phyloP scores from a whole-genome alignment of 2,888 invertebrate genomes.

The Diplolepis rosae region DNA sequence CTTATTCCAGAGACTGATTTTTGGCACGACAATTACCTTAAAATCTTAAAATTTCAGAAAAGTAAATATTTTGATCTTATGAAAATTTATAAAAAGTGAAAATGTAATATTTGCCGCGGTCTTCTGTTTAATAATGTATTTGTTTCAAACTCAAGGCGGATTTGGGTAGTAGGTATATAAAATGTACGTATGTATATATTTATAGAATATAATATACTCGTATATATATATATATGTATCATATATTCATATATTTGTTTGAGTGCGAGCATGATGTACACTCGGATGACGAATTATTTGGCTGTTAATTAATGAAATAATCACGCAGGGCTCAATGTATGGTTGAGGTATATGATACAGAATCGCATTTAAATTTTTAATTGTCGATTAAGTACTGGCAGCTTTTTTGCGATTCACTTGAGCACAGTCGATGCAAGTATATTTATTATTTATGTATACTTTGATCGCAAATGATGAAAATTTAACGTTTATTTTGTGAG shows the following conservation, averaged over 20 bases:
- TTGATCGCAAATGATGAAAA: background rate
- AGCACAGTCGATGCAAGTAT: slow-evolving; percentile 59
- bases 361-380: background rate
- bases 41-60: too few relatives aligned
- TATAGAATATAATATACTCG: too few relatives aligned
- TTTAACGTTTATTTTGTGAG: background rate
- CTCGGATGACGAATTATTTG: background rate
- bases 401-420: slow-evolving; percentile 66
- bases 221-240: too few relatives aligned
- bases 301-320: background rate
- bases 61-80: too few relatives aligned
- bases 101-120: background rate
- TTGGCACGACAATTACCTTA: too few relatives aligned
- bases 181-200: background rate
- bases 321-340: background rate
- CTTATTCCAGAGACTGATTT: too few relatives aligned
- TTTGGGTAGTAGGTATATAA: background rate
- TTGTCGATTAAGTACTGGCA: slow-evolving; percentile 64
- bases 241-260: too few relatives aligned
- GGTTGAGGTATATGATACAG: background rate
- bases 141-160: background rate
- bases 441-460: slow-evolving; percentile 32
- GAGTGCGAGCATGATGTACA: background rate
- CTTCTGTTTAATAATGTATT: background rate
- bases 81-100: too few relatives aligned